Percentiles rank a stretch among this genome's conserved stretches.
phyloP scores from a whole-genome alignment of 2,797 vertebrate genomes.

The Brotula barbata region DNA sequence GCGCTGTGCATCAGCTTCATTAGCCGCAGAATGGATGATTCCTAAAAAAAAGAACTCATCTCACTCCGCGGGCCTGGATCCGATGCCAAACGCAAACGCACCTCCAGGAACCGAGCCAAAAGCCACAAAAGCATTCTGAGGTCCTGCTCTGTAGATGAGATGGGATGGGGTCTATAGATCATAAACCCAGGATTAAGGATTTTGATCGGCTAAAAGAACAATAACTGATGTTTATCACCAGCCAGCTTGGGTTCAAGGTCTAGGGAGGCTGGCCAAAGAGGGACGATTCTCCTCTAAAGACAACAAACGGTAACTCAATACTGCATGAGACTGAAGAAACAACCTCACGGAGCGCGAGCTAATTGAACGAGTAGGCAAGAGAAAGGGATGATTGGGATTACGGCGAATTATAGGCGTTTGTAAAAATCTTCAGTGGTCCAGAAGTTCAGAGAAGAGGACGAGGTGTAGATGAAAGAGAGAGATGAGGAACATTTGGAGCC shows the following conservation, averaged over 20 bases:
- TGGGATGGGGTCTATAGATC: no score
- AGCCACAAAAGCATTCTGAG: conserved; percentile 22
- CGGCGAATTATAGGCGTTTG: conserved; percentile 45
- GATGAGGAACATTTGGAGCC: conserved; percentile 28
- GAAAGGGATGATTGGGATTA: conserved; percentile 46
- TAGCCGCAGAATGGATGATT: conserved; percentile 56
- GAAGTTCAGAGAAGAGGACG: conserved; percentile 46
- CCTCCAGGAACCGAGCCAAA: conserved; percentile 20
- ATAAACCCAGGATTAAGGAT: conserved; percentile 21
- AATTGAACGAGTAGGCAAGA: conserved; percentile 44
- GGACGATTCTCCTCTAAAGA: conserved; percentile 44
- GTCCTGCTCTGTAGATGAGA: conserved; percentile 2
- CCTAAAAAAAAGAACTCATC: conserved; percentile 42
- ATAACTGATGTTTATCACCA: conserved; percentile 31
- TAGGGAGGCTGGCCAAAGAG: conserved; percentile 40
- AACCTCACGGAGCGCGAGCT: conserved; percentile 27
- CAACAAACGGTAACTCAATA: conserved; percentile 43
- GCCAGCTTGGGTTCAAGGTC: conserved; percentile 44
- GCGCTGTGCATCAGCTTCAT: conserved; percentile 54
- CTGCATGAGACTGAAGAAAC: conserved; percentile 41
- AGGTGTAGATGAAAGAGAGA: conserved; percentile 36
- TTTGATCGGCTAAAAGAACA: conserved; percentile 32
- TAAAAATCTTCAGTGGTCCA: conserved; percentile 39
- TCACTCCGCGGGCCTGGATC: conserved; percentile 29
- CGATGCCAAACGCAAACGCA: no score